phyloP scores from a whole-genome alignment of 2,113 vertebrate genomes.

The Nicator chloris region DNA sequence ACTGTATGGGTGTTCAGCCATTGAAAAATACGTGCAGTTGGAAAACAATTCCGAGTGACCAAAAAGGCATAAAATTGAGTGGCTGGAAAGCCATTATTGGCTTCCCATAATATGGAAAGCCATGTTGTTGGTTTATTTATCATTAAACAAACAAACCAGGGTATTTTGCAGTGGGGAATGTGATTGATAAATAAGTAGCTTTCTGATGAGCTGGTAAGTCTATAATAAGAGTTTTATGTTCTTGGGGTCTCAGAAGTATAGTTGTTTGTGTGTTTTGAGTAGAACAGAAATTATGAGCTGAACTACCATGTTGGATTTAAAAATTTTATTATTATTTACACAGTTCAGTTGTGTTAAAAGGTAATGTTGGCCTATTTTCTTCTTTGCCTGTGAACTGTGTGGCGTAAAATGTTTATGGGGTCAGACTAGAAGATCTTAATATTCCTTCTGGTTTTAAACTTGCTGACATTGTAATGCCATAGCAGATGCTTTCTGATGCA shows the following conservation, averaged over 20 bases:
- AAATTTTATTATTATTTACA: background rate
- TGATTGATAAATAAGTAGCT: background rate
- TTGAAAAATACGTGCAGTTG: background rate
- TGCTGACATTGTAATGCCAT: background rate
- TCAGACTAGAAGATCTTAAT: background rate
- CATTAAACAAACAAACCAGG: background rate
- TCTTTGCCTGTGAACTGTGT: background rate
- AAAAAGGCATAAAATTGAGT: background rate
- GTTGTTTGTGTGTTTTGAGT: background rate
- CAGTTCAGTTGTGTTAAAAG: background rate
- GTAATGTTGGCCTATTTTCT: fast-evolving
- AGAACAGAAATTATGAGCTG: background rate
- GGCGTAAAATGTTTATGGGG: background rate
- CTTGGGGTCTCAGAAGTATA: background rate
- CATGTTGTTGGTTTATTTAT: no score
- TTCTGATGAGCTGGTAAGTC: background rate
- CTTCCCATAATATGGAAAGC: no score
- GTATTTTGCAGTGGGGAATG: background rate
- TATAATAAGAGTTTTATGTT: background rate
- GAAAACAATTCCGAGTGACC: background rate
- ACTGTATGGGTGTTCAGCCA: background rate
- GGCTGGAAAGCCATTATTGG: background rate
- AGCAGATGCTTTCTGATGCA: background rate
- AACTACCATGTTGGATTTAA: background rate
- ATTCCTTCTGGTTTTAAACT: background rate